Base-by-base conservation (phyloP, 2,888 invertebrate genomes). In the Anaspis maculata region DNA sequence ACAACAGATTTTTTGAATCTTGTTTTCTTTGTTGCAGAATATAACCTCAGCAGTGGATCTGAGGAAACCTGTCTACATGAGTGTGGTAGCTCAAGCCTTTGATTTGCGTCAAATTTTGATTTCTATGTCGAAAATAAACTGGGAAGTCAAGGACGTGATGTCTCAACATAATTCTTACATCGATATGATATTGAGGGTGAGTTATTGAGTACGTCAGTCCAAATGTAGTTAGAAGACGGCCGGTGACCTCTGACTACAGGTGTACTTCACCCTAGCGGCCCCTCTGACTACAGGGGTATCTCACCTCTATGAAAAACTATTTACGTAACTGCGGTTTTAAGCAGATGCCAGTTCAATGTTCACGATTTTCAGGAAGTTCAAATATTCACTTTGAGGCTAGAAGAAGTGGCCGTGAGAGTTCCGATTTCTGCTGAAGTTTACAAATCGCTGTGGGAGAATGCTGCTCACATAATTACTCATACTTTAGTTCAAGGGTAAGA, bases 101-200 rank as follows among this genome's bases (percentile, higher is more conserved):
- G 85, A 92, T 58, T 76, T 83, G 3, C 74, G 83, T 22, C 73
- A 77, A 10, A 76, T 88, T 15, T 66, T 95, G 5, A 70, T 77
- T 39, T 75, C 83, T n/a, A 95, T 98, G 84, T 82, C 87, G 32
- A 83, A 83, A 66, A 91, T 95, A 1, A 85, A 87, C 62, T 98
- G 96, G 96, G 79, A 91, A 66, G 78, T 97, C 37, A 90, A 89
- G 70, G 91, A 89, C 52, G 90, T 98, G 0, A 90, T 89, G 67
- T 90, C 88, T 1, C 88, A 95, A 52, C 95, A 98, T 59, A 95
- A 89, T 56, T 68, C 74, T 2, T 98, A 98, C 59, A 80, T 89
- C 7, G 87, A 90, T 51, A 72, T 78, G 56, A 69, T 89, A 28
- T 72, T 84, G 21, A 64, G 70, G 59, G 80, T 78, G 19, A 9